Conservation (phyloP, 2,888 invertebrate species). For the Laothoe populi region DNA sequence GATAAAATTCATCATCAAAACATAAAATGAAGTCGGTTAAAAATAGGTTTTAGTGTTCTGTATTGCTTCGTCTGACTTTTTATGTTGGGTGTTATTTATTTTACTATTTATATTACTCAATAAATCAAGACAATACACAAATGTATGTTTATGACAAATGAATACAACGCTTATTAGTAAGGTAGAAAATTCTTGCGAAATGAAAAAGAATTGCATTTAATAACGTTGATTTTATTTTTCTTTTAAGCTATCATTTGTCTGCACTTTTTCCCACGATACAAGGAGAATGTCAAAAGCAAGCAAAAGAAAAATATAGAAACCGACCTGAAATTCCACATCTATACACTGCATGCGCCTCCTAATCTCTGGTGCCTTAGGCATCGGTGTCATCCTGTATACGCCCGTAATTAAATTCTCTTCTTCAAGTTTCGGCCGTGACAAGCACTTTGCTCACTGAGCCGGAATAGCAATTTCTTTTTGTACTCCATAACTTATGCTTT, state of each 20-base stretch:
- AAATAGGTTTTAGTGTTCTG: too few species aligned
- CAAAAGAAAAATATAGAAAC: not conserved
- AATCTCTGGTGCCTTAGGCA: not conserved
- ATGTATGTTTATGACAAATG: too few species aligned
- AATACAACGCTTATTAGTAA: too few species aligned
- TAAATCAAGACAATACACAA: too few species aligned
- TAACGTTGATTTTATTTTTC: not conserved
- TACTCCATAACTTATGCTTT: conserved; percentile 76
- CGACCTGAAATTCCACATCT: conserved; percentile 6
- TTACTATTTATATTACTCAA: too few species aligned
- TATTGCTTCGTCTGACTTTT: too few species aligned
- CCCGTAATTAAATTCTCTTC: conserved; percentile 68
- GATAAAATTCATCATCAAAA: too few species aligned
- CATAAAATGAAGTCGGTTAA: too few species aligned
- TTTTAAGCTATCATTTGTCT: too few species aligned
- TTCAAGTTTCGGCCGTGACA: conserved; percentile 60
- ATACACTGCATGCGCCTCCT: not conserved
- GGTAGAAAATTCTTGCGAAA: not conserved
- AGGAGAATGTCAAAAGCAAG: not conserved
- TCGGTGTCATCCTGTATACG: conserved; percentile 7
- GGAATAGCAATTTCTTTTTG: conserved; percentile 72
- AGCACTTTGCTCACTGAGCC: conserved; percentile 53
- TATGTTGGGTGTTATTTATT: too few species aligned
- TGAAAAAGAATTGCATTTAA: not conserved
- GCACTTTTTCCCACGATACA: not conserved